phyloP scores from a whole-genome alignment of 1,140 invertebrate species.

The Hydropsyche tenuis region DNA sequence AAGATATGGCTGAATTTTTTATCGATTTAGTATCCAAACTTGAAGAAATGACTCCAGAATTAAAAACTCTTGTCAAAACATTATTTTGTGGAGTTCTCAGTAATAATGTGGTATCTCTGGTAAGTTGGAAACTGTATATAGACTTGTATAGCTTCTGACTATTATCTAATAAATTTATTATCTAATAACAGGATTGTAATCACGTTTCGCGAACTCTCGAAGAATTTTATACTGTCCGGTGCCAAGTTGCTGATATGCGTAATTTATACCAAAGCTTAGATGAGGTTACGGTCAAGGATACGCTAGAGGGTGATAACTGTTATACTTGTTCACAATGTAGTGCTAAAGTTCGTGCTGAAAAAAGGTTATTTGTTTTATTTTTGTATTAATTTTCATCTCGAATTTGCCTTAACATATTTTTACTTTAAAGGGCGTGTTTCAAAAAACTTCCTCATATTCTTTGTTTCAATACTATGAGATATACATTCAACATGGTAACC shows the following conservation, averaged over 20 bases:
- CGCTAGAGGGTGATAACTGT: constrained; percentile 96
- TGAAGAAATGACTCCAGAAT: constrained; percentile 92
- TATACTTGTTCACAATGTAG: constrained; percentile 96
- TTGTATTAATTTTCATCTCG: not conserved
- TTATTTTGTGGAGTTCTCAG: constrained; percentile 92
- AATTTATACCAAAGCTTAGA: constrained; percentile 94
- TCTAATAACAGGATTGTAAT: constrained; percentile 76
- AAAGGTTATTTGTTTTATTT: constrained; percentile 64
- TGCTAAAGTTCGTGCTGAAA: constrained; percentile 93
- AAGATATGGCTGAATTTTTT: constrained; percentile 98
- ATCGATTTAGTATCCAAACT: constrained; percentile 95
- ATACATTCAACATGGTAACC: constrained; percentile 97
- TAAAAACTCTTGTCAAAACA: constrained; percentile 89
- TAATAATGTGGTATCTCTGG: constrained; percentile 92
- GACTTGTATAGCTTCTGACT: not conserved
- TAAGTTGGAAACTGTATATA: constrained; percentile 54
- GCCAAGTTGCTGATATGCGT: constrained; percentile 95
- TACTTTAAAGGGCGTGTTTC: constrained; percentile 81
- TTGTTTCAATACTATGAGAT: constrained; percentile 98
- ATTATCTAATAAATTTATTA: constrained; percentile 13
- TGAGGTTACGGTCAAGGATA: constrained; percentile 96
- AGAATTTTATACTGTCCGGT: constrained; percentile 95
- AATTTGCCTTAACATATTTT: not conserved
- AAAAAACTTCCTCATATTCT: constrained; percentile 92
- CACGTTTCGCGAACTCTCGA: constrained; percentile 93